Percentiles rank a stretch among this genome's conserved stretches.
Evolutionary conservation across 2,113 vertebrate genomes (phyloP).

Genomic region (Hystrix brachyura): DNA sequence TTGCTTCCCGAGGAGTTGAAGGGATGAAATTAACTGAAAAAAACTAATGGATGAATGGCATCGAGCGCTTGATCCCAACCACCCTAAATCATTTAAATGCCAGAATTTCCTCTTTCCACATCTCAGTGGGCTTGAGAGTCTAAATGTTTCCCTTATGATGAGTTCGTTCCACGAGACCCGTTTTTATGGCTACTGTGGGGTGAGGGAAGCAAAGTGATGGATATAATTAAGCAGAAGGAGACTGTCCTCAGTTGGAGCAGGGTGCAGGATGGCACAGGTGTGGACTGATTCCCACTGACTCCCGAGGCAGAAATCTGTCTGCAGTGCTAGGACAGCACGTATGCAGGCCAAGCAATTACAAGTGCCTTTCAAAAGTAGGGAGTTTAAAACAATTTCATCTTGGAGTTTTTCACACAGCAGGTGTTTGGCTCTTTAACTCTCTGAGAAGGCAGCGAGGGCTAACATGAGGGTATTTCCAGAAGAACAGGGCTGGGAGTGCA

Average conservation of each 20-base stretch:
- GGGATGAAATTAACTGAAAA: not conserved
- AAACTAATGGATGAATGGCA: not conserved
- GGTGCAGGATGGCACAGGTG: not conserved
- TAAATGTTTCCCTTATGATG: not conserved
- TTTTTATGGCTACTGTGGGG: not conserved
- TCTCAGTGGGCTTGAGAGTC: not conserved
- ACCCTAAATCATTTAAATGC: not conserved
- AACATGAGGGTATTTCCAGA: not conserved
- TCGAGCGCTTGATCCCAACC: not conserved
- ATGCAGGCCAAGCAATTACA: not conserved
- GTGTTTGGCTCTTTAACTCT: not conserved
- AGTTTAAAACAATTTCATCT: conserved; percentile 38
- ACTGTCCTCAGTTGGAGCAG: not conserved
- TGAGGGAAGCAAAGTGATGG: not conserved
- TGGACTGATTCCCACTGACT: not conserved
- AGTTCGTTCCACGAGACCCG: not conserved
- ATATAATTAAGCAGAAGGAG: not conserved
- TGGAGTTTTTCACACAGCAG: not conserved
- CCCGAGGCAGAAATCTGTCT: fast-evolving
- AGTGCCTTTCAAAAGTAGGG: conserved; percentile 12
- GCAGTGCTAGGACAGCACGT: not conserved
- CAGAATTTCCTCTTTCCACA: not conserved
- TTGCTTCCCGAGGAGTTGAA: not conserved
- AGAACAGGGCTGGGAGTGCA: not conserved
- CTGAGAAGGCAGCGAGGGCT: not conserved